phyloP scores from a whole-genome alignment of 23 tunicate genomes.

The Ascidia mentula region DNA sequence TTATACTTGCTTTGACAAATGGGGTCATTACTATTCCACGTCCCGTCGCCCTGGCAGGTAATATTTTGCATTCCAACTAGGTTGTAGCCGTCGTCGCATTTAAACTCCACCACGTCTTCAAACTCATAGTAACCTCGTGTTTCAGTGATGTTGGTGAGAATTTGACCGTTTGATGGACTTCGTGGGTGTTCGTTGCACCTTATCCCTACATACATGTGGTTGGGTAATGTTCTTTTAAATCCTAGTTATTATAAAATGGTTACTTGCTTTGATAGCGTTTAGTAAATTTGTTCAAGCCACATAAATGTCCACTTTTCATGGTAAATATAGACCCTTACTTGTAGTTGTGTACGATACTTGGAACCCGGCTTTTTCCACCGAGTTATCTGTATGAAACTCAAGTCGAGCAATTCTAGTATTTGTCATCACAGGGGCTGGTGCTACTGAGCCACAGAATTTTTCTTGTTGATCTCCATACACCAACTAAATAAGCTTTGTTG shows the following conservation, averaged over 20 bases:
- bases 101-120: conserved; percentile 56
- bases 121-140: conserved; percentile 46
- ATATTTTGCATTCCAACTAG: conserved; percentile 27
- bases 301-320: neutral
- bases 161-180: neutral
- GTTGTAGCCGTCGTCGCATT: conserved; percentile 50
- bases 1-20: conserved; percentile 49
- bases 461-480: conserved; percentile 17
- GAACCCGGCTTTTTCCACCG: conserved; percentile 57
- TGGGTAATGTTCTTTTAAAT: neutral
- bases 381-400: conserved; percentile 58
- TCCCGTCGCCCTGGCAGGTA: conserved; percentile 58
- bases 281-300: neutral
- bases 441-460: conserved; percentile 39
- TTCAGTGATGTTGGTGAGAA: neutral
- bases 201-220: neutral
- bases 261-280: neutral
- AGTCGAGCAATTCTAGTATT: conserved; percentile 38
- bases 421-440: conserved; percentile 25
- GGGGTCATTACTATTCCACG: conserved; percentile 44
- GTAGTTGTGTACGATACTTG: conserved; percentile 26
- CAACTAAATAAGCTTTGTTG: conserved; percentile 36
- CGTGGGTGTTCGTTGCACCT: neutral
- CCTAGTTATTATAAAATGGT: neutral
- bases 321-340: conserved; percentile 23